Base-by-base conservation (phyloP, 2,888 invertebrate species). In the Nasonovia ribisnigri region DNA sequence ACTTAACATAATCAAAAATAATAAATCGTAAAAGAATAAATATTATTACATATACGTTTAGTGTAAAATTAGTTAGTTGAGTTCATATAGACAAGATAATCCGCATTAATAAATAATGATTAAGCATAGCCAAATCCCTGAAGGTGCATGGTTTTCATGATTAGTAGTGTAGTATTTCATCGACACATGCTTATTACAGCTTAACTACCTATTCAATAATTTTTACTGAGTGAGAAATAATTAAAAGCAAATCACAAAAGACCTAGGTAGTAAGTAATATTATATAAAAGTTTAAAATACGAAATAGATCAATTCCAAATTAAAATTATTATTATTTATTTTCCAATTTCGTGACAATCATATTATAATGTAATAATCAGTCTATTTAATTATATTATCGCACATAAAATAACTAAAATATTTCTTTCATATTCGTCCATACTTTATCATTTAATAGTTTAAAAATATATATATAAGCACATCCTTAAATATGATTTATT, bases 1-100 rank as follows among this genome's bases (percentile, higher is more conserved):
- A 77, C 36, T 42, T 36, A 77, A 36, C 42, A 77, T 36, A 36
- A 36, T 77, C 42, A 77, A 16, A 36, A 77, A 77, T 36, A 36
- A 77, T 77, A 77, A 77, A 77, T 77, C 77, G 36, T 77, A 36
- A 36, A 26, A 77, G 77, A 77, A 77, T 77, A 77, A 77, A 77
- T 77, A 36, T 20, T 42, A 36, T 77, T 77, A 77, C 77, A 77
- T 77, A 77, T 77, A n/a, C n/a, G 77, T 36, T 77, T 20, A 77
- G 36, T 77, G 36, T 77, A 20, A 20, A 77, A 20, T 36, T 77
- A 36, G 36, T 77, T 77, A 36, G 77, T 36, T 77, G 77, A 77
- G 36, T 77, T 57, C 57, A 57, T 57, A 57, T 3, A 57, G 57
- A 57, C 57, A 26, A 57, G 57, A 57, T 57, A 57, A 57, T 57